phyloP scores from a whole-genome alignment of 2,113 vertebrate genomes.

The Rhea americana region DNA sequence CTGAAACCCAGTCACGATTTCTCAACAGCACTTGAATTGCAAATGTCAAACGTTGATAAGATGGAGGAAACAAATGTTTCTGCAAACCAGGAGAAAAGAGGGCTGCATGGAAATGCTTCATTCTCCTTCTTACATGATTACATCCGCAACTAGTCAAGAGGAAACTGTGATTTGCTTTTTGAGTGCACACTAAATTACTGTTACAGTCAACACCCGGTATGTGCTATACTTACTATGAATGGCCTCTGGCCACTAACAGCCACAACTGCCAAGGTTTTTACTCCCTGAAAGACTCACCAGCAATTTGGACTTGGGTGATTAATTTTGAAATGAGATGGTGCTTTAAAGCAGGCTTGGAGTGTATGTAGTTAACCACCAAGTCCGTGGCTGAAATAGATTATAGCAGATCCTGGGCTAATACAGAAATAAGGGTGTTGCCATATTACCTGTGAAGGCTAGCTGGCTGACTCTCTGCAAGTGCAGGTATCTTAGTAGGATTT shows the following conservation, averaged over 20 bases:
- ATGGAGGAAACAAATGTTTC: constrained; percentile 30
- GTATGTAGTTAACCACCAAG: background rate
- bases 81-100: constrained; percentile 5
- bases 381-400: background rate
- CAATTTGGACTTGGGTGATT: constrained; percentile 44
- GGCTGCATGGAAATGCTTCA: constrained; percentile 11
- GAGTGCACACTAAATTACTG: constrained; percentile 35
- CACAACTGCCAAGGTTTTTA: constrained; percentile 15
- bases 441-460: accelerated
- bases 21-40: background rate
- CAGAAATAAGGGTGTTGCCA: background rate
- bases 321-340: constrained; percentile 52
- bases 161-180: constrained; percentile 59
- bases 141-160: constrained; percentile 1
- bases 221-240: constrained; percentile 19
- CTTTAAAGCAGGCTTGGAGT: constrained; percentile 16
- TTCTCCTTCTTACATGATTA: constrained; percentile 35
- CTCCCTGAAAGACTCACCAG: constrained; percentile 25
- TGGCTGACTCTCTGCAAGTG: background rate
- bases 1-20: background rate
- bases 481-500: accelerated
- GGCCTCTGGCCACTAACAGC: constrained; percentile 51
- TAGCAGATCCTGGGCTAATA: background rate
- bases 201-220: constrained; percentile 15
- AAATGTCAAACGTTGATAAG: background rate